Evolutionary conservation across 2,113 vertebrate genomes (phyloP).

Genomic region (Oncorhynchus masou): DNA sequence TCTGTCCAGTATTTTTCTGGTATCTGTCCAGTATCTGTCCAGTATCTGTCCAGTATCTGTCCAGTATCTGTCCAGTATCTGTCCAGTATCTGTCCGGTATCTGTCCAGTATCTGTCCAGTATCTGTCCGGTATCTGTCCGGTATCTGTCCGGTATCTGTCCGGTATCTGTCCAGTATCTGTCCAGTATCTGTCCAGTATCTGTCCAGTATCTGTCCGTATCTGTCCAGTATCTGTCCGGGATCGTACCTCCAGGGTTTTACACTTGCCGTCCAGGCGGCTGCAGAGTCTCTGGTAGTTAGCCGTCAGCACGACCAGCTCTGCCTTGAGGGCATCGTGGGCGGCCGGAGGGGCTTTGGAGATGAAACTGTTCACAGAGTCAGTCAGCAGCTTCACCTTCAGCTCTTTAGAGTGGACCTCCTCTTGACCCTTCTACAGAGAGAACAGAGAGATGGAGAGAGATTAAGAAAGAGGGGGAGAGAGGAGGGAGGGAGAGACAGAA

Average conservation of each 20-base stretch:
- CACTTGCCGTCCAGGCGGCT: slow-evolving; percentile 93
- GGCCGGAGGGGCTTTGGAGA: slow-evolving; percentile 86
- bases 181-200: too few species aligned
- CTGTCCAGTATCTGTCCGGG: neutral
- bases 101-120: too few species aligned
- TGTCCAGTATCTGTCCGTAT: too few species aligned
- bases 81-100: too few species aligned
- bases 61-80: too few species aligned
- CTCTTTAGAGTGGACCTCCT: slow-evolving; percentile 93
- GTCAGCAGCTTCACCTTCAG: slow-evolving; percentile 93
- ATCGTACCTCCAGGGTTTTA: slow-evolving; percentile 90
- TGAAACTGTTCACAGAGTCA: slow-evolving; percentile 90
- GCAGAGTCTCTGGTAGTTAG: slow-evolving; percentile 90
- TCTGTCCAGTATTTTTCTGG: too few species aligned
- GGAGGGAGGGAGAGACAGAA: neutral
- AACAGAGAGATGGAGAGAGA: neutral
- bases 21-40: too few species aligned
- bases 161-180: too few species aligned
- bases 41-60: too few species aligned
- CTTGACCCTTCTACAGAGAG: slow-evolving; percentile 84
- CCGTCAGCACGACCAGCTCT: slow-evolving; percentile 86
- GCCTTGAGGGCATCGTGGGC: slow-evolving; percentile 91
- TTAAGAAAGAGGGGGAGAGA: neutral
- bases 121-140: too few species aligned
- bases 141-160: too few species aligned